Conservation (phyloP, 2,888 invertebrate genomes). For the Aproaerema taeniolella region DNA sequence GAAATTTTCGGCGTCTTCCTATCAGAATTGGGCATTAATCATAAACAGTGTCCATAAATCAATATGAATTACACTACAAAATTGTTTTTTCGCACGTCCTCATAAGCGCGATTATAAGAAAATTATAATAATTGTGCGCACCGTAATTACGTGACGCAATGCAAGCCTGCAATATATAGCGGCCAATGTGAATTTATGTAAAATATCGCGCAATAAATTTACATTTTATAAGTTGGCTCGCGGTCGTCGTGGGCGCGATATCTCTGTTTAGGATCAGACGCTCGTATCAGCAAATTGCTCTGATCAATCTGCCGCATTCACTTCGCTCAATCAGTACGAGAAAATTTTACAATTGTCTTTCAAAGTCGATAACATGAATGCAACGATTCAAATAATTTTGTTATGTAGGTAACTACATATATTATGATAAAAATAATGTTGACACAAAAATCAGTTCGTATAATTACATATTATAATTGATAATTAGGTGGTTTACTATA, state of each 20-base stretch:
- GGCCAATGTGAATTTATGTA: constrained; percentile 72
- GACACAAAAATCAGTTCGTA: constrained; percentile 6
- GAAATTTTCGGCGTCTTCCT: constrained; percentile 14
- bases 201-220: constrained; percentile 74
- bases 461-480: constrained; percentile 8
- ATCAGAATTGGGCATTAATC: constrained; percentile 44
- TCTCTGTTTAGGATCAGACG: constrained; percentile 65
- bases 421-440: background rate
- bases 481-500: constrained; percentile 10
- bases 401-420: too few relatives aligned
- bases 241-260: constrained; percentile 51
- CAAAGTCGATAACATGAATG: too few relatives aligned
- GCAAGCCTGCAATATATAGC: constrained; percentile 60
- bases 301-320: constrained; percentile 42
- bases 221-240: constrained; percentile 69
- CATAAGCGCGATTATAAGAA: constrained; percentile 68
- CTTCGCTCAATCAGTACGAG: constrained; percentile 24
- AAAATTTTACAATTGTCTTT: too few relatives aligned
- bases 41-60: constrained; percentile 56
- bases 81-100: constrained; percentile 74
- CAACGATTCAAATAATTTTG: too few relatives aligned
- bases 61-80: constrained; percentile 43
- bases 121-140: constrained; percentile 74
- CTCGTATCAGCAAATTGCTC: constrained; percentile 52
- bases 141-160: constrained; percentile 71